Conservation (phyloP, 2,888 invertebrate genomes). For the Malacosoma neustria region DNA sequence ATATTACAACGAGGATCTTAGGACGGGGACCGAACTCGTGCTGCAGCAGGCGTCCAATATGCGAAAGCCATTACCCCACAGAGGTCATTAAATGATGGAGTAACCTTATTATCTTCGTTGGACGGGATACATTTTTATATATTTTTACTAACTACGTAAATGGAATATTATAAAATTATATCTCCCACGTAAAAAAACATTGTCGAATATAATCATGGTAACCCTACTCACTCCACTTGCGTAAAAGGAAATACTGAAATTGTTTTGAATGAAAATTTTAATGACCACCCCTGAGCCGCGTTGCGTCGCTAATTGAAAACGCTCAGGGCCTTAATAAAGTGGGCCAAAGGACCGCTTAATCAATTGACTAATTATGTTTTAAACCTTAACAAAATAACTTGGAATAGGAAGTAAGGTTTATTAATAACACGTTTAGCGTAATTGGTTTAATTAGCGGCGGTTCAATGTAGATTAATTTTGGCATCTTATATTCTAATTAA, state of each 20-base stretch:
- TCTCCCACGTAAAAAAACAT: no score
- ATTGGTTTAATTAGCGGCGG: not conserved
- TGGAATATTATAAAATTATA: no score
- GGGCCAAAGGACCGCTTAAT: conserved; percentile 32
- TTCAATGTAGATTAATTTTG: not conserved
- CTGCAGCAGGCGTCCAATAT: no score
- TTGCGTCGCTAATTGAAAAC: conserved; percentile 50
- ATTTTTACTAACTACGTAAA: no score
- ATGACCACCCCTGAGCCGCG: conserved; percentile 40
- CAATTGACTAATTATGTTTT: conserved; percentile 24
- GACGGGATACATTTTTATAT: no score
- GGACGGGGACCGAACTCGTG: no score
- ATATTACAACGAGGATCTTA: no score
- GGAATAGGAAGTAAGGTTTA: not conserved
- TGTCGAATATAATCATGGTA: conserved; percentile 17
- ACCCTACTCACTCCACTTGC: conserved; percentile 22
- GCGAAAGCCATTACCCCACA: no score
- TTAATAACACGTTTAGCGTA: not conserved
- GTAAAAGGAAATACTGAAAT: conserved; percentile 50
- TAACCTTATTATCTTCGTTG: no score
- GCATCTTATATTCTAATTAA: no score
- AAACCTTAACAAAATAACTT: not conserved
- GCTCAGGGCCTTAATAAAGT: conserved; percentile 34
- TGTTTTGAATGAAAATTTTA: conserved; percentile 69
- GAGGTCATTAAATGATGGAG: no score